These are phyloP conservation scores for Lucilia cuprina DNA, from an alignment of 1,140 invertebrate species.

Conservation along the genomic window DNA sequence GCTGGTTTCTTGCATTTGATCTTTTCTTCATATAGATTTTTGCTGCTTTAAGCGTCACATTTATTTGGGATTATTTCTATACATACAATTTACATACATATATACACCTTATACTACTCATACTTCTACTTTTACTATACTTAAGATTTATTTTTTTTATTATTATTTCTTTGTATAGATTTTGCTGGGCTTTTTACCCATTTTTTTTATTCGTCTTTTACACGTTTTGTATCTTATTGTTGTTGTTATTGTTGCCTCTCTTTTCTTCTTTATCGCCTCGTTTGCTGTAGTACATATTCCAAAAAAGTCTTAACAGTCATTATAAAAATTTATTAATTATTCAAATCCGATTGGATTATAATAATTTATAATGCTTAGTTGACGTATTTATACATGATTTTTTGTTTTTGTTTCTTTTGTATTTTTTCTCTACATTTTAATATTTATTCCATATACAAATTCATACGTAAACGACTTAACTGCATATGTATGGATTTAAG, in stretches of 20 bases:
- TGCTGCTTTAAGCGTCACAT: conserved; percentile 42
- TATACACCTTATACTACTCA: not conserved
- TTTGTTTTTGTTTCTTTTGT: not conserved
- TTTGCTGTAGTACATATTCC: conserved; percentile 42
- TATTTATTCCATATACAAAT: not conserved
- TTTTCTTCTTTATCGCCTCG: no score
- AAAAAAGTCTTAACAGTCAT: conserved; percentile 33
- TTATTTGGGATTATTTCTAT: conserved; percentile 51
- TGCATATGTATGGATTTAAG: conserved; percentile 11
- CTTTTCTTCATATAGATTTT: not conserved
- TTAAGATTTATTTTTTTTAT: conserved; percentile 11
- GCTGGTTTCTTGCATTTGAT: conserved; percentile 3
- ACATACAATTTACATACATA: not conserved
- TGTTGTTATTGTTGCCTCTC: not conserved
- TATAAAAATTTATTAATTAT: conserved; percentile 62
- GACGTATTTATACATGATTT: conserved; percentile 35
- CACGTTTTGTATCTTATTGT: conserved; percentile 9
- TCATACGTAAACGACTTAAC: not conserved
- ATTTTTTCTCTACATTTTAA: not conserved
- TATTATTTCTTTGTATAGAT: not conserved
- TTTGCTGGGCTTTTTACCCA: conserved; percentile 11
- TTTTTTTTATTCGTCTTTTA: not conserved
- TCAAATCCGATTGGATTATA: conserved; percentile 64
- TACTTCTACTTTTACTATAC: not conserved
- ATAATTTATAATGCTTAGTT: conserved; percentile 64